phyloP scores from a whole-genome alignment of 1,140 invertebrate species.

The Macrotrachela quadricornifera region DNA sequence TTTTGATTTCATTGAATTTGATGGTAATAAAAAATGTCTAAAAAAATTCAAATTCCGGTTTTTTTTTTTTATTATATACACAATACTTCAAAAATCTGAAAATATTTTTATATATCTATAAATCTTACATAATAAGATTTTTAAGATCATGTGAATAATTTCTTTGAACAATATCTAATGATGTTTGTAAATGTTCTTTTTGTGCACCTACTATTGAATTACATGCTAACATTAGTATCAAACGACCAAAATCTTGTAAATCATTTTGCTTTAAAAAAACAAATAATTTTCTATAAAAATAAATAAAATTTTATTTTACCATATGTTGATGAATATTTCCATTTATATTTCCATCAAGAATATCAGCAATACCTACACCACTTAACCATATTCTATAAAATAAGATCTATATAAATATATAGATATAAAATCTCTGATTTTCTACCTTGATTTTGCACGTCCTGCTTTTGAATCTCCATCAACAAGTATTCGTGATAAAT shows the following conservation, averaged over 20 bases:
- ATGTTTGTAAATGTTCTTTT: constrained; percentile 50
- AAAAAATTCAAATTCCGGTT: not conserved
- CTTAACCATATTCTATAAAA: constrained; percentile 43
- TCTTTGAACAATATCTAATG: constrained; percentile 63
- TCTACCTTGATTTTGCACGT: not conserved
- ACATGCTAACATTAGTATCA: constrained; percentile 70
- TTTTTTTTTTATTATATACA: too few relatives aligned
- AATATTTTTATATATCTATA: not conserved
- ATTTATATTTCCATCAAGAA: constrained; percentile 46
- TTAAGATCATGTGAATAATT: constrained; percentile 72
- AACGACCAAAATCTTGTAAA: constrained; percentile 62
- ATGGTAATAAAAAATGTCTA: constrained; percentile 39
- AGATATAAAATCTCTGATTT: not conserved
- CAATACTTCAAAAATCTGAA: too few relatives aligned
- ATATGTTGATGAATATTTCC: constrained; percentile 48
- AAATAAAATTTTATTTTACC: constrained; percentile 12
- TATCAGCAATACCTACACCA: constrained; percentile 57
- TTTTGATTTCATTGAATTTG: constrained; percentile 42
- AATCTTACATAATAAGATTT: constrained; percentile 67
- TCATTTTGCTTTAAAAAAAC: constrained; percentile 53
- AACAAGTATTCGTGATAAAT: constrained; percentile 1
- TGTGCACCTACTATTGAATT: constrained; percentile 64
- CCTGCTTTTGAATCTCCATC: constrained; percentile 3
- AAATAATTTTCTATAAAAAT: constrained; percentile 1
- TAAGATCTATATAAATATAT: not conserved